These are phyloP conservation scores for Montipora foliosa DNA, from an alignment of 64 coral and sea anemone species.

Conservation along the genomic window DNA sequence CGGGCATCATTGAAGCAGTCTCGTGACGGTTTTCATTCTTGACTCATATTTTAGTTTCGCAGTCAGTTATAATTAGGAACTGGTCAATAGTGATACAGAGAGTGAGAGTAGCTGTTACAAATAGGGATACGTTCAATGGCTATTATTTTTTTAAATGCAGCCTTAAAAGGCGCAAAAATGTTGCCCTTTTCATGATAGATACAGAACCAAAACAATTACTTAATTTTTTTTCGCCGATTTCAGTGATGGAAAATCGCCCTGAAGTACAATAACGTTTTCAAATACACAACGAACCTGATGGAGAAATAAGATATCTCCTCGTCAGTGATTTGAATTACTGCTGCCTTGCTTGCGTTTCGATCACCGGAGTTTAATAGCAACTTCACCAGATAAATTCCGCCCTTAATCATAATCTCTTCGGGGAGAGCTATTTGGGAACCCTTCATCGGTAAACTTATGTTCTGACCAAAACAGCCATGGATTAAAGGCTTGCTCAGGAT, in stretches of 20 bases:
- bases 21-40: too few relatives aligned
- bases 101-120: neutral
- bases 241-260: too few relatives aligned
- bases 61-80: too few relatives aligned
- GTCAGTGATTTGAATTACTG: conserved; percentile 11
- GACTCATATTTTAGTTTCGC: too few relatives aligned
- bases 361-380: conserved; percentile 32
- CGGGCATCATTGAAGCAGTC: too few relatives aligned
- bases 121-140: neutral
- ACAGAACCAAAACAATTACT: too few relatives aligned
- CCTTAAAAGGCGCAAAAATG: too few relatives aligned
- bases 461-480: neutral
- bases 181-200: too few relatives aligned
- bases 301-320: neutral
- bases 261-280: neutral
- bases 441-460: neutral
- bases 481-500: neutral
- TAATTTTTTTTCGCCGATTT: too few relatives aligned
- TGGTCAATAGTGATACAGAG: too few relatives aligned
- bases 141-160: too few relatives aligned
- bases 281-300: neutral
- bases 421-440: conserved; percentile 4
- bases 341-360: neutral
- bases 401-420: neutral
- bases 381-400: conserved; percentile 7